Evolutionary conservation across 1,140 invertebrate genomes (phyloP).

Genomic region (Bombus sylvicola): DNA sequence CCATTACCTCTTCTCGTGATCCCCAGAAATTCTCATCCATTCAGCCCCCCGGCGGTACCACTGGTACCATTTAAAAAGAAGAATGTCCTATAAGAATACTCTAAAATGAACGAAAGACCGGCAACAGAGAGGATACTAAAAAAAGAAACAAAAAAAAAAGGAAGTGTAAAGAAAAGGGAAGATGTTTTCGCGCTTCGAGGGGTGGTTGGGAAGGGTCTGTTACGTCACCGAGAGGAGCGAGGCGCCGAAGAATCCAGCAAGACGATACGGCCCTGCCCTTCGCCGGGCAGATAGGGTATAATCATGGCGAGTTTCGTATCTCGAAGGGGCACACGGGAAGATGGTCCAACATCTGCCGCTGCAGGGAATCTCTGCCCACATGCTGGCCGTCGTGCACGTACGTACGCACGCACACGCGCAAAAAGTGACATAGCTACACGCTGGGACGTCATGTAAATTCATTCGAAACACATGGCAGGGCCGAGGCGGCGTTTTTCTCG

Average conservation of each 20-base stretch:
- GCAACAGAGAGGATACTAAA: background rate
- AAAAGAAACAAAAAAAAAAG: no score
- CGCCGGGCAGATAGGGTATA: conserved; percentile 68
- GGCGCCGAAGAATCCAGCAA: conserved; percentile 55
- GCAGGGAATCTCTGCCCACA: conserved; percentile 78
- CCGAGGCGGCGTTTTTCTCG: conserved; percentile 56
- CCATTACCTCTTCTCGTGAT: background rate
- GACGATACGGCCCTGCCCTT: conserved; percentile 66
- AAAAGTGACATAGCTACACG: conserved; percentile 69
- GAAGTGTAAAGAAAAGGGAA: background rate
- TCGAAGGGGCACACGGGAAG: conserved; percentile 66
- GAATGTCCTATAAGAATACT: background rate
- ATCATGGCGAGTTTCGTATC: conserved; percentile 70
- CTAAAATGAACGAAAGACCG: background rate
- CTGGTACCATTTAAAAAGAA: background rate
- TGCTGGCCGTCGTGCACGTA: conserved; percentile 64
- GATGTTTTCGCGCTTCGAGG: background rate
- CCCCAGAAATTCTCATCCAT: no score
- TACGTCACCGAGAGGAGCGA: conserved; percentile 36
- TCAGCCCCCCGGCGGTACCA: background rate
- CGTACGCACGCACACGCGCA: conserved; percentile 49
- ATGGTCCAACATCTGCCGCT: conserved; percentile 77
- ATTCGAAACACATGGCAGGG: conserved; percentile 73
- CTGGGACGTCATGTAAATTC: conserved; percentile 71
- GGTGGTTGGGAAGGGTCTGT: background rate